These are phyloP conservation scores for Cephalopholis sonnerati DNA, from an alignment of 2,113 vertebrate genomes.

Conservation along the genomic window DNA sequence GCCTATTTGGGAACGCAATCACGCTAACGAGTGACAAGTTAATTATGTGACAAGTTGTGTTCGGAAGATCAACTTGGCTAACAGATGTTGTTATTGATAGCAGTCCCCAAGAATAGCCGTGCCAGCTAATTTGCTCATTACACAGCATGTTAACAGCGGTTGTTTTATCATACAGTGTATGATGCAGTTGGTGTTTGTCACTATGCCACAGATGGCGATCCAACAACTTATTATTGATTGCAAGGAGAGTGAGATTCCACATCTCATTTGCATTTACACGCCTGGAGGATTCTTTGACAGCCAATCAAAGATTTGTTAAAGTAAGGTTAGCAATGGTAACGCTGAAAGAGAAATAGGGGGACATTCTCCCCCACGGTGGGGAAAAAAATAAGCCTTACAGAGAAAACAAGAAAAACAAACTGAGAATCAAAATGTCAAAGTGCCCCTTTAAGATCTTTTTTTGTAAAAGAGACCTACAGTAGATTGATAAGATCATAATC, in stretches of 20 bases:
- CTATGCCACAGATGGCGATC: not conserved
- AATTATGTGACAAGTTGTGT: conserved; percentile 93
- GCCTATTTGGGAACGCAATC: conserved; percentile 60
- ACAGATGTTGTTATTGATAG: conserved; percentile 77
- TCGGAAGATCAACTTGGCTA: conserved; percentile 78
- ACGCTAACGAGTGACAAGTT: conserved; percentile 88
- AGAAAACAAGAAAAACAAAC: not conserved
- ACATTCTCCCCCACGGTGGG: not conserved
- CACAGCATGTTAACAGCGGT: conserved; percentile 48
- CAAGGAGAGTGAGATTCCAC: not conserved
- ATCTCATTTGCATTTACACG: not conserved
- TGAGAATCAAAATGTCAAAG: conserved; percentile 27
- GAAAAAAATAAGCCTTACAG: not conserved
- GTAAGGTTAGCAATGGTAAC: no score
- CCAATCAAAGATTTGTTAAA: not conserved
- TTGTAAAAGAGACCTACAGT: not conserved
- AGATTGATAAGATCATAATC: conserved; percentile 36
- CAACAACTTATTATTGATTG: not conserved
- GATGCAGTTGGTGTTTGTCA: conserved; percentile 46
- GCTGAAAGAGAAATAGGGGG: not conserved
- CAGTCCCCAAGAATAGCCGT: conserved; percentile 54
- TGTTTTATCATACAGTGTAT: conserved; percentile 35
- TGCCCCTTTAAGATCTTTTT: conserved; percentile 21
- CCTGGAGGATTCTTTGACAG: not conserved
- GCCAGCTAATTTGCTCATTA: conserved; percentile 66